These are phyloP conservation scores for Lophotis ruficrista DNA, from an alignment of 2,113 vertebrate species.

Conservation along the genomic window DNA sequence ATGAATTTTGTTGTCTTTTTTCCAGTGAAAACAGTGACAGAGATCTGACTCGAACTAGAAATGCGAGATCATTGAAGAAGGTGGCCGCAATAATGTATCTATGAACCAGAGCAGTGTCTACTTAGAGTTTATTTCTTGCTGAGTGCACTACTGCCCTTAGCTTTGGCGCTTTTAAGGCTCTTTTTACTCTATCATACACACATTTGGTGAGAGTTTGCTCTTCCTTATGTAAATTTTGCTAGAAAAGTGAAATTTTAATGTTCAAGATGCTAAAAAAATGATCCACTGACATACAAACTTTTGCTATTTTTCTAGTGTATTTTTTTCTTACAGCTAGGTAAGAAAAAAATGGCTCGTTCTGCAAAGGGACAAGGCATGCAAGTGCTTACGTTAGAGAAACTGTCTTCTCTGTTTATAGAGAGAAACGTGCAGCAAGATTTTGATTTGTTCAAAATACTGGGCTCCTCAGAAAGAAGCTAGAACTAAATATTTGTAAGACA, in stretches of 20 bases:
- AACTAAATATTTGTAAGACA: background rate
- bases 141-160: background rate
- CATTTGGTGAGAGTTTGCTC: background rate
- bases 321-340: background rate
- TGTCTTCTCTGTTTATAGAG: background rate
- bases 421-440: background rate
- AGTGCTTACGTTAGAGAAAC: background rate
- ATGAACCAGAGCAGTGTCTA: background rate
- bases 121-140: background rate
- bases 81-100: background rate
- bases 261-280: background rate
- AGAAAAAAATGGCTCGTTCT: background rate
- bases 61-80: background rate
- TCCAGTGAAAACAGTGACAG: background rate
- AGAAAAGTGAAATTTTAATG: background rate
- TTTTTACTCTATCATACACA: background rate
- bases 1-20: background rate
- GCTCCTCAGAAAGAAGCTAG: background rate
- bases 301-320: background rate
- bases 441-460: background rate
- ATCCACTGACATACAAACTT: background rate
- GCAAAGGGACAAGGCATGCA: background rate
- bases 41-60: background rate
- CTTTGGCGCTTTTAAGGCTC: background rate
- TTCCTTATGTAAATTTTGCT: background rate